Conservation (phyloP, 92 coral and sea anemone species). For the Palythoa grandiflora region DNA sequence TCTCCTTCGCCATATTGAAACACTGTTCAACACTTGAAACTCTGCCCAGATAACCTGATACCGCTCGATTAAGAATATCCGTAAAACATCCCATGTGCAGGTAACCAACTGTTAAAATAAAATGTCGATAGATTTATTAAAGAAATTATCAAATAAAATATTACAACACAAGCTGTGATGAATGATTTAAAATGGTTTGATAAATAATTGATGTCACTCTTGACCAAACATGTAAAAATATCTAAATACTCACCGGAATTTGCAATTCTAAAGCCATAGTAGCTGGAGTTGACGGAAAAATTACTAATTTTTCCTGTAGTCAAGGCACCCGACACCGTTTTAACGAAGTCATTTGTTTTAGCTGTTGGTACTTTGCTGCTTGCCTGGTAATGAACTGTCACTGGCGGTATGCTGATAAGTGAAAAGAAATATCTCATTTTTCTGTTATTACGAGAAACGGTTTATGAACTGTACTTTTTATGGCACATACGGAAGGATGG, state of each 20-base stretch:
- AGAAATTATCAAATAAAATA: too few species aligned
- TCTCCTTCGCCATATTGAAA: background rate
- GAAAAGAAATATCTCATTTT: background rate
- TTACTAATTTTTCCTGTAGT: background rate
- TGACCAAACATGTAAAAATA: too few species aligned
- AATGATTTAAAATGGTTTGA: background rate
- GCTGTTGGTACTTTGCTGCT: background rate
- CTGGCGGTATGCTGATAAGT: background rate
- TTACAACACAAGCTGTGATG: too few species aligned
- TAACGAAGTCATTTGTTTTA: background rate
- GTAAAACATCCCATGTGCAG: constrained; percentile 15
- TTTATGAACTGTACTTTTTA: too few species aligned
- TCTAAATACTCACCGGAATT: background rate
- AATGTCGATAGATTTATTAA: too few species aligned
- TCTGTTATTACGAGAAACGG: too few species aligned
- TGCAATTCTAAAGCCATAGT: constrained; percentile 17
- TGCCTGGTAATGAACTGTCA: constrained; percentile 17
- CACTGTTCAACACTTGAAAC: background rate
- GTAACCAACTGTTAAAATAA: background rate
- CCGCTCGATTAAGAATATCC: background rate
- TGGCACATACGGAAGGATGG: background rate
- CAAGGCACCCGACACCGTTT: constrained; percentile 8
- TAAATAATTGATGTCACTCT: background rate
- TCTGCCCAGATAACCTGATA: background rate
- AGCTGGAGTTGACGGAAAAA: constrained; percentile 6